Conservation (phyloP, 2,797 vertebrate genomes). For the Channallabes apus region DNA sequence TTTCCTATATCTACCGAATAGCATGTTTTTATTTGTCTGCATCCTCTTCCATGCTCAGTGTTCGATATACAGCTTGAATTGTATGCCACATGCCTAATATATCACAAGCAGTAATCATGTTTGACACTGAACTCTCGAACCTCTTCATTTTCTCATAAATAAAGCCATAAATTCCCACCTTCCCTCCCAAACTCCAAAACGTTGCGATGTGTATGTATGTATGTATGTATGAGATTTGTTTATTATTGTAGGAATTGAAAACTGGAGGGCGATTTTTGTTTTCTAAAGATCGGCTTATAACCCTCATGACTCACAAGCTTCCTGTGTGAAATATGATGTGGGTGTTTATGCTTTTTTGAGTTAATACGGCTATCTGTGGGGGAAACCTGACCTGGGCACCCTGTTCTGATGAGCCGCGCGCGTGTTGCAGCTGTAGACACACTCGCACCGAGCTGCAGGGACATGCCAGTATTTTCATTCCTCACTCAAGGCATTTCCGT, state of each 20-base stretch:
- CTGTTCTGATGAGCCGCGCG: conserved; percentile 46
- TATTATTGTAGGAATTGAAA: conserved; percentile 37
- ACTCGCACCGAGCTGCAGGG: conserved; percentile 72
- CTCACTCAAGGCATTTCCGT: conserved; percentile 80
- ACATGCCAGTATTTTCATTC: conserved; percentile 83
- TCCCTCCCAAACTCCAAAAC: background rate
- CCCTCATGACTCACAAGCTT: conserved; percentile 55
- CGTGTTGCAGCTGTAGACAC: conserved; percentile 51
- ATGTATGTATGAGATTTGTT: conserved; percentile 4
- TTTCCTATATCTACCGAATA: too few species aligned
- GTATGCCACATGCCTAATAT: conserved; percentile 14
- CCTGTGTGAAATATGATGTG: conserved; percentile 66
- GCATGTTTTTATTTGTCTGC: background rate
- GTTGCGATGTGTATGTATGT: background rate
- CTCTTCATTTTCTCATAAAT: conserved; percentile 28
- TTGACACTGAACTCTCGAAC: background rate
- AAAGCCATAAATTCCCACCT: conserved; percentile 19
- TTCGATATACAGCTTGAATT: conserved; percentile 34
- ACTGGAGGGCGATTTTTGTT: conserved; percentile 20
- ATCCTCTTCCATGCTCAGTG: background rate
- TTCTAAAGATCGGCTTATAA: conserved; percentile 37
- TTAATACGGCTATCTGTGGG: conserved; percentile 73
- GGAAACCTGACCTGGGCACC: conserved; percentile 66
- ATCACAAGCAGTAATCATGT: conserved; percentile 10
- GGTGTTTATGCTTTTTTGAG: conserved; percentile 72